Base-by-base conservation (phyloP, 2,888 invertebrate species). In the Perizoma flavofasciatum region DNA sequence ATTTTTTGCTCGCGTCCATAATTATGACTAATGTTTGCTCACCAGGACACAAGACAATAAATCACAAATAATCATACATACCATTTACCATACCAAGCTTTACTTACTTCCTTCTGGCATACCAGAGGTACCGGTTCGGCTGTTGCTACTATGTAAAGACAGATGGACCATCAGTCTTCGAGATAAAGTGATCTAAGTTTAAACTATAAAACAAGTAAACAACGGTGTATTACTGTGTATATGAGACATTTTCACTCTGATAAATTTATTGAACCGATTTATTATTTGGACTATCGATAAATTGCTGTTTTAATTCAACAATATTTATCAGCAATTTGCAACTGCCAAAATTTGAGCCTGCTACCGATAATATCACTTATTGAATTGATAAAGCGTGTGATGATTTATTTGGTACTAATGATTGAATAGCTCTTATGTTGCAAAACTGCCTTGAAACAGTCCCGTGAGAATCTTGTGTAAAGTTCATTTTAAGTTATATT, bases 131-230 rank as follows among this genome's bases (percentile, higher is more conserved):
- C 85, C 81, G 79, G 82, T 82, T 81, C 67, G 59, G 67, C 74
- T 66, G 77, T 54, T 63, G 71, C 74, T 70, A 71, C 74, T 76
- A 76, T 77, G 77, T 73, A 74, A 76, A 77, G 79, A 82, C 75
- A 80, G 81, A 81, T 80, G 75, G 75, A 69, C 81, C 77, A 83
- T 85, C 83, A 82, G 78, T 84, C 82, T 83, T 80, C 52, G 53
- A 78, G 85, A 86, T 86, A 80, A 79, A 53, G 58, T 52, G 60
- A 54, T 57, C 56, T 41, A 41, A 66, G 68, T 61, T 63, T 65
- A 58, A 45, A 57, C 59, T 54, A 63, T 54, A 62, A 65, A 59
- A 60, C 22, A 44, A 44, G 55, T 61, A 61, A 62, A 67, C 63
- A 61, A 56, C 57, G 46, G 46, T 55, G 50, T 49, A 11, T 54